These are phyloP conservation scores for Bombylius major DNA, from an alignment of 2,888 invertebrate species.

Conservation along the genomic window DNA sequence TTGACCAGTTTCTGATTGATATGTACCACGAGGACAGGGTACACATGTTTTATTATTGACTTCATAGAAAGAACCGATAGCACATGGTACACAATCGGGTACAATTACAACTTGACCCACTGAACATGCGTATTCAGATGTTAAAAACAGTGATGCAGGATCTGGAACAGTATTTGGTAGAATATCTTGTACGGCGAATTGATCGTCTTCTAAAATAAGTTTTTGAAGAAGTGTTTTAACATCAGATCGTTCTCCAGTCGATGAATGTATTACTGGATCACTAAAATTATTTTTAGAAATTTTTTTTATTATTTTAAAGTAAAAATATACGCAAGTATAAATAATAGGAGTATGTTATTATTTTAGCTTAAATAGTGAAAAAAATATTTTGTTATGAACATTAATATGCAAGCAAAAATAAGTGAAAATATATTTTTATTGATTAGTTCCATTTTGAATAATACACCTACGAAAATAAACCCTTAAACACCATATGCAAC, in stretches of 20 bases:
- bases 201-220: constrained; percentile 84
- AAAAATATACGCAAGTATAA: background rate
- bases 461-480: too few relatives aligned
- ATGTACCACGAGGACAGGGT: constrained; percentile 77
- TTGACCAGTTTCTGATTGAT: constrained; percentile 88
- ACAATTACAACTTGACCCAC: constrained; percentile 88
- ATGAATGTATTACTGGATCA: constrained; percentile 78
- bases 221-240: constrained; percentile 76
- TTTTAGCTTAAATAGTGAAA: too few relatives aligned
- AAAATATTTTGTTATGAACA: background rate
- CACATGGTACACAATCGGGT: constrained; percentile 87
- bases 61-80: constrained; percentile 79
- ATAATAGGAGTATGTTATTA: background rate
- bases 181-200: constrained; percentile 85
- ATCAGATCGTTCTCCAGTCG: constrained; percentile 73
- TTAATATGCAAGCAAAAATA: background rate
- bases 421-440: too few relatives aligned
- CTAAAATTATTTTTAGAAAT: constrained; percentile 36
- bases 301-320: background rate
- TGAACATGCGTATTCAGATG: constrained; percentile 86
- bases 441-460: too few relatives aligned
- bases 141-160: constrained; percentile 73
- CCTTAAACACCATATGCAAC: too few relatives aligned
- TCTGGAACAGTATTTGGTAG: constrained; percentile 90
- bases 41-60: constrained; percentile 62